Percentiles rank a stretch among this genome's conserved stretches.
phyloP scores from a whole-genome alignment of 35 echinoderm and acorn worm species.

The Nesometra sesokonis region DNA sequence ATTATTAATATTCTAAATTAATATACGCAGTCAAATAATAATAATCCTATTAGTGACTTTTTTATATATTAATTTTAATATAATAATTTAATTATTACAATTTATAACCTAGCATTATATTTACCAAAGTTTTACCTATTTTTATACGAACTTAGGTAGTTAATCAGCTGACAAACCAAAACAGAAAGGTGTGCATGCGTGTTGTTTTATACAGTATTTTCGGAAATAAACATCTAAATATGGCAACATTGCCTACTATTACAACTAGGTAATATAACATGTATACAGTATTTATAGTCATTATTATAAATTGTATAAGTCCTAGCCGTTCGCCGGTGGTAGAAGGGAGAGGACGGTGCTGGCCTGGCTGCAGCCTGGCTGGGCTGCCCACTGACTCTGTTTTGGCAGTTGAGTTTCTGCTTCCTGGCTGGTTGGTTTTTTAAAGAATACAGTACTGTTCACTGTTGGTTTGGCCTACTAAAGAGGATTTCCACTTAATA shows the following conservation, averaged over 20 bases:
- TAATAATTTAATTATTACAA: not conserved
- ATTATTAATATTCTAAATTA: not conserved
- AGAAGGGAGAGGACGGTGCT: no score
- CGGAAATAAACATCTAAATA: not conserved
- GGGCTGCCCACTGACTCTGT: no score
- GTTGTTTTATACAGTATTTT: not conserved
- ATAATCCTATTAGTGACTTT: not conserved
- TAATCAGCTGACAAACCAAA: not conserved
- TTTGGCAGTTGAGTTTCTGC: no score
- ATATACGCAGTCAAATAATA: no score
- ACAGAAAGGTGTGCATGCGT: not conserved
- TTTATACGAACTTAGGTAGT: not conserved
- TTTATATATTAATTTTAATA: not conserved
- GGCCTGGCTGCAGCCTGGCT: no score
- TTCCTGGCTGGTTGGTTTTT: no score
- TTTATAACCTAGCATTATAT: not conserved
- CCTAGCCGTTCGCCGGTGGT: no score
- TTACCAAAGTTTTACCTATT: not conserved
- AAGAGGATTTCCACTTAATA: no score
- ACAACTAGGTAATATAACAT: not conserved
- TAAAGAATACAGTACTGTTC: no score
- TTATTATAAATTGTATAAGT: no score
- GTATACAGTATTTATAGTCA: no score
- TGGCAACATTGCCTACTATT: not conserved
- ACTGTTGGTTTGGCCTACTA: no score